phyloP scores from a whole-genome alignment of 2,113 vertebrate species.

The Nettapus auritus region DNA sequence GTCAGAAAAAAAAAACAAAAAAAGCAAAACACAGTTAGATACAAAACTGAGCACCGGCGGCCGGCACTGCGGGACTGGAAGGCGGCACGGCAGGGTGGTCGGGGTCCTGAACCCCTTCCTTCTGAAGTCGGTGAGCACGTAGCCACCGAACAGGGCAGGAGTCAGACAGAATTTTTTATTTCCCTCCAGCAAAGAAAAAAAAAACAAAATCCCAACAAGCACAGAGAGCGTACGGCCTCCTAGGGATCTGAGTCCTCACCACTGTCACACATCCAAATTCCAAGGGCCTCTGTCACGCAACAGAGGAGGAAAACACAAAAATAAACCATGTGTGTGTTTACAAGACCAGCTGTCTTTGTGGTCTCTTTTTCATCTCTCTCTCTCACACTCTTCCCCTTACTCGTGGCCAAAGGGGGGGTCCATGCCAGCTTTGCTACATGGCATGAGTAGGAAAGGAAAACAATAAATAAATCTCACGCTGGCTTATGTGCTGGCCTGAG shows the following conservation, averaged over 20 bases:
- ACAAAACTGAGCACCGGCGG: background rate
- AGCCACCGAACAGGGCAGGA: background rate
- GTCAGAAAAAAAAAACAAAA: too few relatives aligned
- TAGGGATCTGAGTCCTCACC: background rate
- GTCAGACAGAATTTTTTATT: background rate
- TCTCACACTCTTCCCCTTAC: background rate
- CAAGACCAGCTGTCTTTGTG: constrained; percentile 53
- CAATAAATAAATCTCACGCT: background rate
- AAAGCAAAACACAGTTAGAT: background rate
- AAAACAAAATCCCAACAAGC: background rate
- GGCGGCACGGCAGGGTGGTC: background rate
- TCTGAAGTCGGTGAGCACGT: background rate
- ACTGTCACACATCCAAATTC: constrained; percentile 45
- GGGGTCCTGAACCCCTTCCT: background rate
- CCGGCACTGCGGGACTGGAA: background rate
- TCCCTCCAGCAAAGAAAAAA: background rate
- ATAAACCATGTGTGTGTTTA: constrained; percentile 47
- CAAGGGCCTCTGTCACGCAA: constrained; percentile 37
- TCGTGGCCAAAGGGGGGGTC: background rate
- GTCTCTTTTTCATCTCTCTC: background rate
- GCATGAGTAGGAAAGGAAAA: background rate
- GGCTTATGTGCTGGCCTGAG: background rate
- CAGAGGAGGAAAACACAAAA: constrained; percentile 40
- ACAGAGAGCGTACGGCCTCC: background rate
- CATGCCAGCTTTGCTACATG: background rate